phyloP scores from a whole-genome alignment of 2,113 vertebrate species.

The Erythrolamprus reginae region DNA sequence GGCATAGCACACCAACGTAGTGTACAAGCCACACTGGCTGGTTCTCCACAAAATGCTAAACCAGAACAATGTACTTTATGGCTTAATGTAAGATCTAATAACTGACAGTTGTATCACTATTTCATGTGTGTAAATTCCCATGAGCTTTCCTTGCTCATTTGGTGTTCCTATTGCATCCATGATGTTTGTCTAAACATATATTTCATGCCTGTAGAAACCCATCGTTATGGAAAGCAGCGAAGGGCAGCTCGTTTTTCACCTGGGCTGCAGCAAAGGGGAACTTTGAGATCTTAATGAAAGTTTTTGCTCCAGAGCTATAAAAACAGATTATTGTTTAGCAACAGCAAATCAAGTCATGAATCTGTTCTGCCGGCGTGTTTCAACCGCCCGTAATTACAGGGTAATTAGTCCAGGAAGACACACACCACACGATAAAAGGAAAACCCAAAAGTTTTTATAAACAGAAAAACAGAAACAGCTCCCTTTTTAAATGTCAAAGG shows the following conservation, averaged over 20 bases:
- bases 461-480: too few relatives aligned
- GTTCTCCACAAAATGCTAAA: neutral
- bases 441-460: too few relatives aligned
- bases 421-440: too few relatives aligned
- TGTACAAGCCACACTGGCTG: neutral
- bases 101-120: neutral
- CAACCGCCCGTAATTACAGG: too few relatives aligned
- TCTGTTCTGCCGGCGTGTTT: too few relatives aligned
- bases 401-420: too few relatives aligned
- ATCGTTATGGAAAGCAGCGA: neutral
- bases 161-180: neutral
- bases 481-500: too few relatives aligned
- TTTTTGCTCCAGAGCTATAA: neutral
- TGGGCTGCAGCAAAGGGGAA: neutral
- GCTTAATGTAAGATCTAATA: neutral
- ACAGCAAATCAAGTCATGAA: neutral
- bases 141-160: neutral
- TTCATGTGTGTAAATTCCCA: neutral
- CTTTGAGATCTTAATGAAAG: neutral
- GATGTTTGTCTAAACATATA: neutral
- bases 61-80: neutral
- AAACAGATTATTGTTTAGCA: neutral
- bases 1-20: neutral
- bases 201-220: neutral
- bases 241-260: neutral